Evolutionary conservation across 2,888 invertebrate genomes (phyloP).

Genomic region (Netelia melanura): DNA sequence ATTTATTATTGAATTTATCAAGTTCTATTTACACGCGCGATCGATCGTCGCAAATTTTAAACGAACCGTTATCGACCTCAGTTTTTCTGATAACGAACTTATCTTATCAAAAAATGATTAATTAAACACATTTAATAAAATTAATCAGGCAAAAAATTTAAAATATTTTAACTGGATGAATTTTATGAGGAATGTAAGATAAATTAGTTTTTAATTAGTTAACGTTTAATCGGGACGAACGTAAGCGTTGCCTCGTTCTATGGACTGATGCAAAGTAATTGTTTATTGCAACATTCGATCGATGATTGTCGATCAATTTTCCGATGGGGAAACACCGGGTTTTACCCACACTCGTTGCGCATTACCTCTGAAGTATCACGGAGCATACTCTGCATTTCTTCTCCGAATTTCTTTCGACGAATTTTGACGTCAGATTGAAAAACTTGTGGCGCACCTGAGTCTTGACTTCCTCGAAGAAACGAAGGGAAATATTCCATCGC

Average conservation of each 20-base stretch:
- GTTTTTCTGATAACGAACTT: too few relatives aligned
- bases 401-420: not conserved
- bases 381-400: not conserved
- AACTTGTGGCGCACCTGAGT: not conserved
- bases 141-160: too few relatives aligned
- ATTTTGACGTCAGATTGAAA: not conserved
- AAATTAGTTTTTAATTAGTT: not conserved
- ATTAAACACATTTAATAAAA: too few relatives aligned
- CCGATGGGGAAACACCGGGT: not conserved
- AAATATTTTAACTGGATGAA: too few relatives aligned
- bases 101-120: too few relatives aligned
- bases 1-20: conserved; percentile 31
- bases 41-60: not conserved
- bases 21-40: not conserved
- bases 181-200: not conserved
- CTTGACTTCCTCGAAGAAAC: conserved; percentile 12
- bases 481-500: not conserved
- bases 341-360: not conserved
- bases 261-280: too few relatives aligned
- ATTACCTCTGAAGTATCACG: not conserved
- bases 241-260: too few relatives aligned
- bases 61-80: too few relatives aligned
- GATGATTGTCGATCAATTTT: not conserved
- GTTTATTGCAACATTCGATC: not conserved
- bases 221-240: not conserved